Conservation (phyloP, 2,888 invertebrate genomes). For the Pammene aurita region DNA sequence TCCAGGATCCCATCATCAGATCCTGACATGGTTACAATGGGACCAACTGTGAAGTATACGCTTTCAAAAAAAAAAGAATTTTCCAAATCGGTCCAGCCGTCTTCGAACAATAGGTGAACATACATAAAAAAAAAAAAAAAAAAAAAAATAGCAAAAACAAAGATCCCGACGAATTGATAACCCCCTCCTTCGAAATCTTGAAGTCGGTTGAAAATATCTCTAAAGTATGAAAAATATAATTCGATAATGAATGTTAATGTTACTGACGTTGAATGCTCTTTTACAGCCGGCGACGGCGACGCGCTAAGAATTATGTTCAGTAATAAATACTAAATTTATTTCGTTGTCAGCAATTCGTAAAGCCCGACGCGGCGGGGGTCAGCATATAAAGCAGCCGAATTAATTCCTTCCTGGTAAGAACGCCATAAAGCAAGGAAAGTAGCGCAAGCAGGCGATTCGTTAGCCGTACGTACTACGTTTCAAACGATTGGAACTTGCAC, state of each 20-base stretch:
- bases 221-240: not conserved
- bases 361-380: constrained; percentile 27
- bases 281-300: constrained; percentile 7
- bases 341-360: constrained; percentile 24
- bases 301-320: constrained; percentile 14
- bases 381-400: constrained; percentile 37
- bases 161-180: no score
- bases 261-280: constrained; percentile 14
- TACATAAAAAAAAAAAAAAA: no score
- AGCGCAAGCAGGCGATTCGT: constrained; percentile 53
- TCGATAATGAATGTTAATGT: constrained; percentile 26
- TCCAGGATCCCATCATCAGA: no score
- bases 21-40: no score
- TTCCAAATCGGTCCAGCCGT: no score
- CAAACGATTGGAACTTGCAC: constrained; percentile 44
- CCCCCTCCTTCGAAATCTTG: no score
- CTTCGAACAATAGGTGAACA: no score
- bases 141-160: no score
- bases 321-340: constrained; percentile 39
- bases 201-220: not conserved
- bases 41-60: no score
- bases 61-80: no score
- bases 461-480: constrained; percentile 44
- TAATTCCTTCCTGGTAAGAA: constrained; percentile 34
- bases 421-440: constrained; percentile 46